A percentile compares a stretch with the other conserved stretches of the same genome.
These are phyloP conservation scores for Cynaeus angustus DNA, from an alignment of 2,888 invertebrate species.

Conservation along the genomic window DNA sequence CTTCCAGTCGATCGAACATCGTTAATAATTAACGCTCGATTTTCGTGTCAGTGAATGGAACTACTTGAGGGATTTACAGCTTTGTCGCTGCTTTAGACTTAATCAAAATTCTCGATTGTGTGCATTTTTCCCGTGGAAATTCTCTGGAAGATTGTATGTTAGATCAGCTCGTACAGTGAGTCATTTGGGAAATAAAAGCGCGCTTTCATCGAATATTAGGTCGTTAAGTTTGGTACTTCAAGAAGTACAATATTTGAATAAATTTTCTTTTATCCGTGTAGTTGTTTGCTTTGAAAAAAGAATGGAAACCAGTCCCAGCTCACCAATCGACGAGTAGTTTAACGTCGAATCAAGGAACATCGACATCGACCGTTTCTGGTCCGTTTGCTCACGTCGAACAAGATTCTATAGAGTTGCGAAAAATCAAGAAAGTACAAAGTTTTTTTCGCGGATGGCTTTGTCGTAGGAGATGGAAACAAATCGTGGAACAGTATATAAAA, in stretches of 20 bases:
- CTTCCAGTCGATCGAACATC: not conserved
- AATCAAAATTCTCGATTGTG: conserved; percentile 2
- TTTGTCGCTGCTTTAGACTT: conserved; percentile 4
- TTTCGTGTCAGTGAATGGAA: not conserved
- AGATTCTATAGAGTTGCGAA: conserved; percentile 85
- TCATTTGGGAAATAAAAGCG: conserved; percentile 34
- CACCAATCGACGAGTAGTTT: conserved; percentile 64
- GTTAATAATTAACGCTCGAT: conserved; percentile 2
- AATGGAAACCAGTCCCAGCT: conserved; percentile 77
- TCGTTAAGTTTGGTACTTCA: conserved; percentile 29
- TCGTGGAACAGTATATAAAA: conserved; percentile 94
- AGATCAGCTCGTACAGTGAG: conserved; percentile 19
- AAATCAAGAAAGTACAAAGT: conserved; percentile 92
- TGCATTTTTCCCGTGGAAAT: conserved; percentile 21
- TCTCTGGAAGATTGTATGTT: conserved; percentile 22
- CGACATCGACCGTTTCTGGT: conserved; percentile 60
- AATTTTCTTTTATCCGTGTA: conserved; percentile 65
- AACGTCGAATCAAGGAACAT: conserved; percentile 60
- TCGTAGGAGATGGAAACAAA: conserved; percentile 93
- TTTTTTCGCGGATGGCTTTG: conserved; percentile 96
- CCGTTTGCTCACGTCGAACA: conserved; percentile 66
- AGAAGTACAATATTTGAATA: conserved; percentile 19
- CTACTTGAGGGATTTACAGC: not conserved
- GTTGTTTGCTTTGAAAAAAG: conserved; percentile 88
- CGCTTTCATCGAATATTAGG: conserved; percentile 16